Evolutionary conservation across 1,140 invertebrate genomes (phyloP), one percentile per base, ranked within the genome.

Genomic region (Mycetomoellerius zeteki): DNA sequence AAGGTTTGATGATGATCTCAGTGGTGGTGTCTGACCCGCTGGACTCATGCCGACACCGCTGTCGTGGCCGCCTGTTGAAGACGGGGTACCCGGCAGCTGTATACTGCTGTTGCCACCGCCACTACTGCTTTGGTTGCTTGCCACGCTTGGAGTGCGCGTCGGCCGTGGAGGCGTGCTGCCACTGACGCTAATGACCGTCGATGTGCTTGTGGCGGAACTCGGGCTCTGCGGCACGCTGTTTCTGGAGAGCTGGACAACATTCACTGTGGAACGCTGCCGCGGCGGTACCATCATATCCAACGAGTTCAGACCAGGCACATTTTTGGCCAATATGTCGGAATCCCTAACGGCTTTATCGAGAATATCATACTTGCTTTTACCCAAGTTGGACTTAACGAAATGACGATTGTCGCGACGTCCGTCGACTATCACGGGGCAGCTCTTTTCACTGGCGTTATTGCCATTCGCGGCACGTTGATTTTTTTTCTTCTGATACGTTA

Each of bases 241-340:
- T 47, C 95, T 93, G 0, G 96, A 95, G 14, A 97, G 90, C 86
- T 97, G 96, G 2, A 97, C 96, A 0, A 97, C 96, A 88, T 97
- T 96, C 3, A 97, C 96, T 0, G 96, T 96, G 0, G 95, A 94
- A 67, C 96, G 94, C 8, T 96, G 93, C 30, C 95, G 91, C 4
- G 94, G 93, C 3, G 96, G 96, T 21, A 96, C 93, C 86, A 97
- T 96, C 94, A 96, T 96, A 62, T 96, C 95, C 76, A 96, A 91
- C 50, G 96, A 95, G 85, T 96, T 96, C 52, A 96, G 86, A 43
- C 96, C 96, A 16, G 96, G 96, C 27, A 96, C 94, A 72, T 95
- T 95, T 84, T 95, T 93, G 10, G 94, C 93, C 64, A 96, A 86
- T 37, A 96, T 93, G 69, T 95, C 94, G 71, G 92, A 94, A 50